phyloP scores from a whole-genome alignment of 2,888 invertebrate species.

The Zygothrica quintamaculata region DNA sequence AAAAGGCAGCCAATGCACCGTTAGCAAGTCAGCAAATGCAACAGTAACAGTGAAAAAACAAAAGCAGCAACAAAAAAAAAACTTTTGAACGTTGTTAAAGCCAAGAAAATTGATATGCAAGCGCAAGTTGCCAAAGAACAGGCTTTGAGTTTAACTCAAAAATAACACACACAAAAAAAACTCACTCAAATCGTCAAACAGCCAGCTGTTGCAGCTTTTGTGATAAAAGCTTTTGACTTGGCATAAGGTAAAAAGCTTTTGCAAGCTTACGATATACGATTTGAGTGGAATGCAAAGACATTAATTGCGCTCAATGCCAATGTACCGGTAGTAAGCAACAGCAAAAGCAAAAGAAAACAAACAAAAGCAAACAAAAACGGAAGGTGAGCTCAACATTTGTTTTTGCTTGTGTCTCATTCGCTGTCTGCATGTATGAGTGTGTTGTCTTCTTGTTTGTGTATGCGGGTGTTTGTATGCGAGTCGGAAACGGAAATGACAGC shows the following conservation, averaged over 20 bases:
- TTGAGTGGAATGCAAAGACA: slow-evolving; percentile 13
- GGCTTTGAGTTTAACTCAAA: slow-evolving; percentile 45
- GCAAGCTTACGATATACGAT: slow-evolving; percentile 46
- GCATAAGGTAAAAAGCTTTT: slow-evolving; percentile 35
- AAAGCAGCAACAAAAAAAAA: slow-evolving; percentile 12
- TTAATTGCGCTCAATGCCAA: slow-evolving; percentile 59
- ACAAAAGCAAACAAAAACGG: slow-evolving; percentile 11
- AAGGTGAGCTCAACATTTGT: slow-evolving; percentile 36
- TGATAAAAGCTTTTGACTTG: background rate
- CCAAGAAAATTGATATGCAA: slow-evolving; percentile 41
- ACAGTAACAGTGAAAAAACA: slow-evolving; percentile 18
- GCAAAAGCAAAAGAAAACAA: slow-evolving; percentile 8
- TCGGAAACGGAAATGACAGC: slow-evolving; percentile 74
- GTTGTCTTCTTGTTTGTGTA: slow-evolving; percentile 19
- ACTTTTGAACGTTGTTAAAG: slow-evolving; percentile 13
- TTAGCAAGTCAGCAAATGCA: slow-evolving; percentile 44
- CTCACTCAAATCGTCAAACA: background rate
- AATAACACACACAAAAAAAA: slow-evolving; percentile 1
- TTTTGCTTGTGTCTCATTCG: slow-evolving; percentile 2
- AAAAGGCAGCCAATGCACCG: slow-evolving; percentile 60
- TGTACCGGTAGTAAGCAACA: slow-evolving; percentile 41
- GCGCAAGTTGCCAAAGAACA: slow-evolving; percentile 38
- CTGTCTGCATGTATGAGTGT: slow-evolving; percentile 17
- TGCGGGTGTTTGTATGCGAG: slow-evolving; percentile 22
- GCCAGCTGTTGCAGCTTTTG: background rate